Base-by-base conservation (phyloP, 2,113 vertebrate genomes). In the Pterocles orientalis region DNA sequence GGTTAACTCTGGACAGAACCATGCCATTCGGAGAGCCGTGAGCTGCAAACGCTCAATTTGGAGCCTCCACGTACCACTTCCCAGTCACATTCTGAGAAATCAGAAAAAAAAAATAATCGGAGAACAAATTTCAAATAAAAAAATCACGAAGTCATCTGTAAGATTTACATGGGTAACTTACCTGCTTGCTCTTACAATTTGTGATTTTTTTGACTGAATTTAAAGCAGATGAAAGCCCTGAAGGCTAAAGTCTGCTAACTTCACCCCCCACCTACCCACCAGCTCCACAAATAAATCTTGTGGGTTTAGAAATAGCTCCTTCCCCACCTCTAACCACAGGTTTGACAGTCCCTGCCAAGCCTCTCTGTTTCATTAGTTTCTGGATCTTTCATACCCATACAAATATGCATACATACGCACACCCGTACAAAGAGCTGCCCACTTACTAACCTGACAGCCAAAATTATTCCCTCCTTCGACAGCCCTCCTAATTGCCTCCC, bases 241-340 rank as follows among this genome's bases (percentile, higher is more conserved):
- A 93, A 92, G 90, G 88, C 83, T 91, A 33, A 86, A 96, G 41
- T n/a, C 92, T 91, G 83, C 69, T 93, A 86, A 85, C 62, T 72
- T 85, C 66, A 86, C 77, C 73, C 88, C 86, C 92, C 70, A 94
- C 86, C 76, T 90, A 57, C 47, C 90, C 68, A 78, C 43, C 80
- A 77, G 88, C 18, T 95, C 77, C 78, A 94, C 86, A 96, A 96
- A 96, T 96, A 97, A 96, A 97, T 91, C 88, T 82, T 95, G 94
- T 66, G 91, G 83, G 28, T 87, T 95, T 97, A 81, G 83, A 95
- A 97, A 89, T 51, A 84, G 70, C 86, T 91, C 81, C 76, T 84
- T 96, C 88, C 94, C 90, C 88, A 87, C 91, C 81, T 94, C 70
- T 72, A 94, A 85, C 86, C 96, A 96, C 86, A 93, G 88, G 23